Conservation (phyloP, 2,113 vertebrate species). For the Galbula dea region DNA sequence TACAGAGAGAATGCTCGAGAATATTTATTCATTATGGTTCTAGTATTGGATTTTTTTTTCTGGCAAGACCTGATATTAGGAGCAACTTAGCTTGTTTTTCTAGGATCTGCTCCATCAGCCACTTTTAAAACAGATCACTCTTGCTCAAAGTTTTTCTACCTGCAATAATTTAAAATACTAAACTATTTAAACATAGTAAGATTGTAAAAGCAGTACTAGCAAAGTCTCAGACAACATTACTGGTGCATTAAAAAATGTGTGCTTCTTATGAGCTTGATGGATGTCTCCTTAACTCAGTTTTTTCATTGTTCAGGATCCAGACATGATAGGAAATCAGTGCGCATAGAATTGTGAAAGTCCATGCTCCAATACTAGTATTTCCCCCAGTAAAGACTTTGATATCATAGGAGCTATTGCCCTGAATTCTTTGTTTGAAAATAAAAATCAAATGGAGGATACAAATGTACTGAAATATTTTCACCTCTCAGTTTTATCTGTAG, state of each 20-base stretch:
- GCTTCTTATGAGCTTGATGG: background rate
- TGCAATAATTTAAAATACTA: background rate
- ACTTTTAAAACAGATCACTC: background rate
- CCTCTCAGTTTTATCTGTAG: background rate
- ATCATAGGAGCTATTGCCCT: background rate
- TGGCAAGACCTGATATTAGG: background rate
- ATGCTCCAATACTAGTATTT: background rate
- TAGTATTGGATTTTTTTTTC: background rate
- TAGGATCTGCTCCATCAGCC: background rate
- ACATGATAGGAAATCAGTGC: background rate
- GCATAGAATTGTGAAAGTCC: background rate
- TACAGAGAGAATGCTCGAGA: background rate
- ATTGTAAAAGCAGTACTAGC: background rate
- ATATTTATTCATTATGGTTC: background rate
- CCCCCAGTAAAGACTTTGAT: background rate
- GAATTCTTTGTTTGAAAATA: background rate
- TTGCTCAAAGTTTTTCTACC: background rate
- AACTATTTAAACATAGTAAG: background rate
- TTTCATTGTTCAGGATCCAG: background rate
- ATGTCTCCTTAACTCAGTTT: background rate
- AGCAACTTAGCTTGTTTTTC: background rate
- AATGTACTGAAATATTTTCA: background rate
- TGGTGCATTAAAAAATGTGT: background rate
- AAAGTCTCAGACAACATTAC: background rate
- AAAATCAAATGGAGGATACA: background rate